These are phyloP conservation scores for Menura novaehollandiae DNA, from an alignment of 2,113 vertebrate genomes.

Conservation along the genomic window DNA sequence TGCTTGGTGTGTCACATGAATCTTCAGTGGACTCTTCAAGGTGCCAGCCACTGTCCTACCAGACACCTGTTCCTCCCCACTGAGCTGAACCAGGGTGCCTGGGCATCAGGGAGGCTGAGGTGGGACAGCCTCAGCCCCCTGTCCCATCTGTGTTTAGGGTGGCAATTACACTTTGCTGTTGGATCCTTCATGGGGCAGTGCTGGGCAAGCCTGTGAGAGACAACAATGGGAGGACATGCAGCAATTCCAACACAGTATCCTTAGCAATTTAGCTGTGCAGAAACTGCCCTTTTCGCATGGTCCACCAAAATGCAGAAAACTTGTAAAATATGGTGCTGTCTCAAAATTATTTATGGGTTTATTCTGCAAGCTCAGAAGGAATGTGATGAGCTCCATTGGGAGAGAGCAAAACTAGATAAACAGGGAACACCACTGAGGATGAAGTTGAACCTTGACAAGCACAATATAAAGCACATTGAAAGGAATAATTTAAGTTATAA, in stretches of 20 bases:
- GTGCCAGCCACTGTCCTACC: not conserved
- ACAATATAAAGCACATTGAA: not conserved
- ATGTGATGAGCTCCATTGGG: not conserved
- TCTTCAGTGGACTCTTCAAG: not conserved
- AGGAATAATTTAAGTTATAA: conserved; percentile 27
- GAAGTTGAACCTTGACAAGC: conserved; percentile 18
- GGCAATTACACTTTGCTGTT: not conserved
- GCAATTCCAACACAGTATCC: not conserved
- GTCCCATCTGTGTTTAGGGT: not conserved
- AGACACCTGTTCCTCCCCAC: not conserved
- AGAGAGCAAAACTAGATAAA: not conserved
- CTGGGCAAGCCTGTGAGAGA: not conserved
- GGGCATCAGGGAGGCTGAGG: not conserved
- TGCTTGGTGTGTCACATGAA: not conserved
- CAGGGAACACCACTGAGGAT: not conserved
- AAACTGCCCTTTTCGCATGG: not conserved
- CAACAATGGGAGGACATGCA: accelerated
- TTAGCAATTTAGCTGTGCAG: not conserved
- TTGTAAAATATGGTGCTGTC: not conserved
- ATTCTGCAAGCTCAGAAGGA: not conserved
- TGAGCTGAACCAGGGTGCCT: not conserved
- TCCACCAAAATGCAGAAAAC: not conserved
- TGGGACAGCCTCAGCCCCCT: not conserved
- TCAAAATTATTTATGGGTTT: not conserved
- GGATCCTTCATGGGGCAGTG: not conserved